Percentiles rank a stretch among this genome's conserved stretches.
Evolutionary conservation across 2,113 vertebrate genomes (phyloP).

Genomic region (Thalassoma bifasciatum): DNA sequence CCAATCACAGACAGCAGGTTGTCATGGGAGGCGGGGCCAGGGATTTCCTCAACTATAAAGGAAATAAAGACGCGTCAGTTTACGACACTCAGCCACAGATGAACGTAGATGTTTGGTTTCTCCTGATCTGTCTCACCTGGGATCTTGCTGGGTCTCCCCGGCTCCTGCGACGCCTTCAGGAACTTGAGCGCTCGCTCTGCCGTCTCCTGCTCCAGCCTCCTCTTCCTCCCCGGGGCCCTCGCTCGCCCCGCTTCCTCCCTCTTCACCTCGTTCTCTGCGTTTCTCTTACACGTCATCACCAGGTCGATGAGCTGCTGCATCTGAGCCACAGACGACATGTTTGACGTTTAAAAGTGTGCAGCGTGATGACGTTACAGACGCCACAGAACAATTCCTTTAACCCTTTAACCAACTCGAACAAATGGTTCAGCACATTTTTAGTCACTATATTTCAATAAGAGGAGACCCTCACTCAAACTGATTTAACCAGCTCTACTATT

Average conservation of each 20-base stretch:
- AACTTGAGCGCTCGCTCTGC: conserved; percentile 83
- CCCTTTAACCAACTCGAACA: no score
- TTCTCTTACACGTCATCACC: conserved; percentile 84
- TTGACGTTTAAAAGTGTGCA: not conserved
- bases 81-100: no score
- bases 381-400: no score
- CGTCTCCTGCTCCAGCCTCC: conserved; percentile 83
- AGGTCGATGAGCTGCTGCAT: conserved; percentile 68
- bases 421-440: no score
- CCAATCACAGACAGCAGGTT: conserved; percentile 75
- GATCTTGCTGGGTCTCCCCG: conserved; percentile 12
- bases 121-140: conserved; percentile 33
- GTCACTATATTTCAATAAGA: no score
- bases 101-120: no score
- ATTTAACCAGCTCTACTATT: no score
- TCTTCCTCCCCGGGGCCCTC: conserved; percentile 84
- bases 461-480: no score
- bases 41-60: conserved; percentile 41
- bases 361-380: no score
- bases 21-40: conserved; percentile 53
- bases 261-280: conserved; percentile 78
- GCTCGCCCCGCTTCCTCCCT: conserved; percentile 69
- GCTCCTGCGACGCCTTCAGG: conserved; percentile 72
- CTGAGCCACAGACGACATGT: conserved; percentile 14
- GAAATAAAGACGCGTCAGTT: not conserved